Base-by-base conservation (phyloP, 2,797 vertebrate genomes). In the Bovichtus variegatus region DNA sequence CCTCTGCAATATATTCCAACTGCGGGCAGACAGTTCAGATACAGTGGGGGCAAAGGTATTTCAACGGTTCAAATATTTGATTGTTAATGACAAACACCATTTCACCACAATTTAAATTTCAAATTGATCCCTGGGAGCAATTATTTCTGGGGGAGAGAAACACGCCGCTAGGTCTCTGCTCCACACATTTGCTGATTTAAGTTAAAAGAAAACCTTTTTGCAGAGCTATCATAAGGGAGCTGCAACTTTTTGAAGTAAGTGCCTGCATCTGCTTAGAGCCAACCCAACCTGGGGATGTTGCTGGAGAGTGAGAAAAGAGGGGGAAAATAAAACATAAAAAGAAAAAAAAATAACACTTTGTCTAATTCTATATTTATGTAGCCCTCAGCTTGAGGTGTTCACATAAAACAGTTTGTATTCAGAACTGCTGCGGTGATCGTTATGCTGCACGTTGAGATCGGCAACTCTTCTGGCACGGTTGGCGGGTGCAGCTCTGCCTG, bases 81-180 rank as follows among this genome's bases (percentile, higher is more conserved):
- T 95, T 94, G 90, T 83, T 94, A 94, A 95, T 94, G 95, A 95
- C 94, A 95, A 95, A 95, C 91, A 95, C 84, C 76, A 83, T 90
- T 95, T 94, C 92, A 70, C 81, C 86, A 82, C 79, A 81, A 95
- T 95, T 95, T 94, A 94, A 94, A 95, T 94, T 96, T 95, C 88
- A 95, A 95, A 95, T 94, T 84, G 84, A 93, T 95, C 89, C 92
- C 94, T 90, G 74, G 68, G 64, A 95, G 94, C 91, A 84, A 86
- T 88, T 94, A 83, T 91, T 92, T 93, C 91, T 87, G 74, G 80
- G 92, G 85, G 83, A 87, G 84, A 71, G 81, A 88, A 89, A 88
- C 82, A 83, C 15, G 92, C 94, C 93, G 84, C 78, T 31, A 92
- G 94, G 92, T 92, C 87, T 87, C 66, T 66, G 78, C 85, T 86